Evolutionary conservation across 1,140 invertebrate species (phyloP), one percentile per base, ranked within the genome.

Genomic region (Oedothorax gibbosus): DNA sequence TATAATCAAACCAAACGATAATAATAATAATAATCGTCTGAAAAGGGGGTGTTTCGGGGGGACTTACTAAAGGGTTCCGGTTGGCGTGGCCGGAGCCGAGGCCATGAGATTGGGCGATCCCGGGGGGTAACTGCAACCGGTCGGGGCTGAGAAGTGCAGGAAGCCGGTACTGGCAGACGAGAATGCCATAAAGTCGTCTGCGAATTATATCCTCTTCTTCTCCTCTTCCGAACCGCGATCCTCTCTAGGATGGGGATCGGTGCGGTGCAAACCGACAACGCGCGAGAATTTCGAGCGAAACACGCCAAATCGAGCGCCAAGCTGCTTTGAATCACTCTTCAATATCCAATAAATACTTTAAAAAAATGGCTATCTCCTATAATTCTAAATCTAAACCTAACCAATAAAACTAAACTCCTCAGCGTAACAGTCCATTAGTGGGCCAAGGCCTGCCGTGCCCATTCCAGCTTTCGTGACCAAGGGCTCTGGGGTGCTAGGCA

Each of bases 111-210:
- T 50, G 35, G 53, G 18, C 0, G 50, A 56, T 15, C 20, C 14
- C 50, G 69, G 65, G 21, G 66, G 15, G 60, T 50, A 69, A 11
- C 14, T 14, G 6, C 9, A 50, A 21, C 51, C 76, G 64, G 51
- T 20, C 15, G 35, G 21, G 8, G 64, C 35, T 12, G 57, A 57
- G 68, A 82, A 72, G 21, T 82, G 80, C 15, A 82, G 80, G 54
- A 82, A 73, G 14, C 80, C 80, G 50, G 80, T 82, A 69, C 80
- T 82, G 57, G 80, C 80, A 18, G 80, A 82, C 50, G 80, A 82
- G 80, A 54, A 72, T 51, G 80, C 80, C 80, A 82, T 82, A 72
- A 53, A 12, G 66, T n/a, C 51, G 56, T 18, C 75, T 72, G 15
- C 64, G 54, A 35, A 35, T 35, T 35, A 21, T 71, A n/a, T 71